A percentile compares a stretch with the other conserved stretches of the same genome.
phyloP scores from a whole-genome alignment of 2,113 vertebrate species.

The Phylloscopus trochiloides region DNA sequence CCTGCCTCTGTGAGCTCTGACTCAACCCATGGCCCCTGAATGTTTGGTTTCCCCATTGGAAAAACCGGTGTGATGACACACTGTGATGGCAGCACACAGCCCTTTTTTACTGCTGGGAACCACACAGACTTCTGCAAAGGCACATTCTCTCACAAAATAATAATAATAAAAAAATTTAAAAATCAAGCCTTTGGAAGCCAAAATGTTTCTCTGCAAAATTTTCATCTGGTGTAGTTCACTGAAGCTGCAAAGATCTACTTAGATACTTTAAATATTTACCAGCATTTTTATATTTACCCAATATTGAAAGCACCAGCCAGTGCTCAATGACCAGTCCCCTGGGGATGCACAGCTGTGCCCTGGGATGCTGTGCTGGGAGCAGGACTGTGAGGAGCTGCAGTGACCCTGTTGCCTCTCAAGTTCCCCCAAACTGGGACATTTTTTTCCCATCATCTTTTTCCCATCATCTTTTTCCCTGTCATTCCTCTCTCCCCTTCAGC shows the following conservation, averaged over 20 bases:
- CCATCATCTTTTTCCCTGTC: background rate
- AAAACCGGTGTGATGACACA: background rate
- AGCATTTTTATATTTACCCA: background rate
- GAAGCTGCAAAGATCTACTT: background rate
- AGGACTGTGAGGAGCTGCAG: background rate
- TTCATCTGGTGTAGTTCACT: rapidly evolving
- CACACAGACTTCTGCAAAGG: background rate
- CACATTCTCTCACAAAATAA: background rate
- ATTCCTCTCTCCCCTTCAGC: background rate
- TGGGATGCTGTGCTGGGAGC: background rate
- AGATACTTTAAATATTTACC: background rate
- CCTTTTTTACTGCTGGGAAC: background rate
- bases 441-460: no score
- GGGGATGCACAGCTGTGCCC: background rate
- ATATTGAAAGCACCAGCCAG: background rate
- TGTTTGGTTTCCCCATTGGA: background rate
- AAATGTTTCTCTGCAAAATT: background rate
- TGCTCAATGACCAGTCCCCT: rapidly evolving
- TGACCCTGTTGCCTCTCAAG: background rate
- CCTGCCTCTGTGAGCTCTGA: background rate
- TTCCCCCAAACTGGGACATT: background rate
- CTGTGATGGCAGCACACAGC: background rate
- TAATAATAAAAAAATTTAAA: background rate
- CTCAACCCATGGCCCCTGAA: background rate
- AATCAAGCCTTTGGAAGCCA: background rate